Percentiles rank a stretch among this genome's conserved stretches.
These are phyloP conservation scores for Clanis bilineata DNA, from an alignment of 2,888 invertebrate genomes.

Conservation along the genomic window DNA sequence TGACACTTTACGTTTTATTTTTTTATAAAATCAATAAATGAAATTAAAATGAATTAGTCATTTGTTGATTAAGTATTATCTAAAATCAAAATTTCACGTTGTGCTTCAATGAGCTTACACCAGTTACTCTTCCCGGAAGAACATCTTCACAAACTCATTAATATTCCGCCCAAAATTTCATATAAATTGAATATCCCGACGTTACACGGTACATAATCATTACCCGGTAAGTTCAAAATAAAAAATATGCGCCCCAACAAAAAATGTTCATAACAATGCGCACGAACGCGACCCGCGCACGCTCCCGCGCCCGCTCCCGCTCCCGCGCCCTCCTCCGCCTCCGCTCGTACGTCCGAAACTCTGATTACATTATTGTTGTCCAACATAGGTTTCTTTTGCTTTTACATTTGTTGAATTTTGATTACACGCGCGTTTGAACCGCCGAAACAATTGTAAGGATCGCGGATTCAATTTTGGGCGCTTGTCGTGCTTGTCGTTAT, in stretches of 20 bases:
- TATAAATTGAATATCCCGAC: conserved; percentile 33
- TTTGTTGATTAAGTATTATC: too few relatives aligned
- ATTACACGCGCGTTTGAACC: conserved; percentile 9
- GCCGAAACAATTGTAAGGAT: conserved; percentile 1
- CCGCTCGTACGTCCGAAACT: not conserved
- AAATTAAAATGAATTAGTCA: too few relatives aligned
- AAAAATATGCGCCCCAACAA: conserved; percentile 58
- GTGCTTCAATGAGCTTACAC: too few relatives aligned
- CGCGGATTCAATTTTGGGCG: not conserved
- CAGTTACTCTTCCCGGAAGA: too few relatives aligned
- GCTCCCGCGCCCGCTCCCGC: not conserved
- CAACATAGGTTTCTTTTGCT: not conserved
- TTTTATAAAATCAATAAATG: too few relatives aligned
- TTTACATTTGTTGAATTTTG: conserved; percentile 14
- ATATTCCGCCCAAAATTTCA: not conserved
- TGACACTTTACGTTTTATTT: too few relatives aligned
- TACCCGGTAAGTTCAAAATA: conserved; percentile 63
- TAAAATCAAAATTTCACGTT: too few relatives aligned
- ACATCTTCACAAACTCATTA: not conserved
- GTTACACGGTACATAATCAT: conserved; percentile 56
- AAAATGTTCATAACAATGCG: conserved; percentile 61
- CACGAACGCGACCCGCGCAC: conserved; percentile 47
- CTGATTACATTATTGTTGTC: conserved; percentile 18
- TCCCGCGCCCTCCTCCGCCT: not conserved
- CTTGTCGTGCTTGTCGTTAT: not conserved